Evolutionary conservation across 1,140 invertebrate species (phyloP).

Genomic region (Maniola jurtina): DNA sequence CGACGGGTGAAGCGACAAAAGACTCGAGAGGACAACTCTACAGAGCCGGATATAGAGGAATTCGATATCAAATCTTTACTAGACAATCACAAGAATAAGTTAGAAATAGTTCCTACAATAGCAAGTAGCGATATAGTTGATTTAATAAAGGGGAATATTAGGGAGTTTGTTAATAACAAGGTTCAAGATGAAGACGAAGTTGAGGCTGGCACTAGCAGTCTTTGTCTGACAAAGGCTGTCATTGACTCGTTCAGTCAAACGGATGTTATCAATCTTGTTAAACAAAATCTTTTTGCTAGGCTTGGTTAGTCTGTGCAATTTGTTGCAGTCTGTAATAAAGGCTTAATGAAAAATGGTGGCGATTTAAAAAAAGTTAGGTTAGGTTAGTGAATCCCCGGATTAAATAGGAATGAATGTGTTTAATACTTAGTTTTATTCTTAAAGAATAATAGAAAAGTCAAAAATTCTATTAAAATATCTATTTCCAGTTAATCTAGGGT

Average conservation of each 20-base stretch:
- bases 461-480: too few species aligned
- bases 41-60: constrained; percentile 34
- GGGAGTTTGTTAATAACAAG: constrained; percentile 44
- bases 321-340: neutral
- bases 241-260: constrained; percentile 63
- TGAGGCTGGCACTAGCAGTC: constrained; percentile 51
- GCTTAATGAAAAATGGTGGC: neutral
- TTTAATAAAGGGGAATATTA: constrained; percentile 62
- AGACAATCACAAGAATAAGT: constrained; percentile 49
- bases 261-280: constrained; percentile 65
- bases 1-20: constrained; percentile 65
- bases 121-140: constrained; percentile 53
- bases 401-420: neutral
- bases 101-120: constrained; percentile 50
- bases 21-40: constrained; percentile 50
- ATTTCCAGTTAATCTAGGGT: too few species aligned
- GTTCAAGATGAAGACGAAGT: constrained; percentile 53
- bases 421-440: neutral
- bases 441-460: too few species aligned
- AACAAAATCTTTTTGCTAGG: constrained; percentile 64
- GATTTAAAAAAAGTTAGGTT: too few species aligned
- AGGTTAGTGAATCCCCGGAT: neutral
- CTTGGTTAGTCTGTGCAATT: constrained; percentile 37
- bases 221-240: constrained; percentile 65
- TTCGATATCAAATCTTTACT: constrained; percentile 54